These are phyloP conservation scores for Neolamprologus sp. DNA, from an alignment of 2,113 vertebrate species.

Conservation along the genomic window DNA sequence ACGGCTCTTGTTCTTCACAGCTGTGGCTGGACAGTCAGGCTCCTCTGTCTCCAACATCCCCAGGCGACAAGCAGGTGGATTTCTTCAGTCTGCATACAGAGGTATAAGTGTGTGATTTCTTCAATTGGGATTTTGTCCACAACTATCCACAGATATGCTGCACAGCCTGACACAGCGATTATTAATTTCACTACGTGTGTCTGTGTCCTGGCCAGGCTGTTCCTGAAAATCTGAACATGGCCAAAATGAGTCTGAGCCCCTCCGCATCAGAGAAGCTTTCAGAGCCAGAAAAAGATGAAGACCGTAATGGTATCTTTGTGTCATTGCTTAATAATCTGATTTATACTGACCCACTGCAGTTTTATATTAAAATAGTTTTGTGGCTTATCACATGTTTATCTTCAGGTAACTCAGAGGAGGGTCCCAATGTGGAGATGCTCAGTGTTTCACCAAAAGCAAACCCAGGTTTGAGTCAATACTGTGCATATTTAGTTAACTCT, in stretches of 20 bases:
- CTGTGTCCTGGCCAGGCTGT: neutral
- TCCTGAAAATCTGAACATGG: slow-evolving; percentile 32
- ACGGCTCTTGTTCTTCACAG: slow-evolving; percentile 52
- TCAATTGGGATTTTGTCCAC: neutral
- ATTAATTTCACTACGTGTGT: neutral
- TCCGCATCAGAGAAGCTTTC: neutral
- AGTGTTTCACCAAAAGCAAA: slow-evolving; percentile 77
- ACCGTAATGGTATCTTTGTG: slow-evolving; percentile 32
- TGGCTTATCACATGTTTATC: neutral
- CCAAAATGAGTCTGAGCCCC: slow-evolving; percentile 40
- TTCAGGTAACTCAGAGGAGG: slow-evolving; percentile 73
- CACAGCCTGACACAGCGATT: neutral
- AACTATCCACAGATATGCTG: neutral
- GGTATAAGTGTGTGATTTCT: slow-evolving; percentile 32
- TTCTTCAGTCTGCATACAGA: slow-evolving; percentile 84
- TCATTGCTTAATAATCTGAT: neutral
- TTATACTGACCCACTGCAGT: neutral
- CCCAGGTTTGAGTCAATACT: slow-evolving; percentile 64
- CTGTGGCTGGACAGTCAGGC: slow-evolving; percentile 85
- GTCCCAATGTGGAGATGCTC: slow-evolving; percentile 84
- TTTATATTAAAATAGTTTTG: neutral
- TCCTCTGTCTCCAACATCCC: slow-evolving; percentile 67
- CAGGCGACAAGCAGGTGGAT: slow-evolving; percentile 82
- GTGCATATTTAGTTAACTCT: neutral
- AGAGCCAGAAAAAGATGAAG: neutral